Evolutionary conservation across 2,888 invertebrate genomes (phyloP).

Genomic region (Nemapogon koenigi): DNA sequence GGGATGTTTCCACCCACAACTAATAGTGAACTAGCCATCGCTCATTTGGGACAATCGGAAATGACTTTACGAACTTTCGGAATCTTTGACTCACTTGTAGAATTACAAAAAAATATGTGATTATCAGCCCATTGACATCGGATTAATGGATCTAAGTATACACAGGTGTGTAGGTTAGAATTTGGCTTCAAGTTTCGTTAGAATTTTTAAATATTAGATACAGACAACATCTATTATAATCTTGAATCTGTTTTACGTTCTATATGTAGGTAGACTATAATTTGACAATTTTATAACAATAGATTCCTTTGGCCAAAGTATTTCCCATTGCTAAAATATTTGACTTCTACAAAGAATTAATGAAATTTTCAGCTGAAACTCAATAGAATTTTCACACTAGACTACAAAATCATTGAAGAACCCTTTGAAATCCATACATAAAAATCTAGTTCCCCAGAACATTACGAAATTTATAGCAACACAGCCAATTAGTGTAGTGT

Average conservation of each 20-base stretch:
- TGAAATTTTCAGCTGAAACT: too few species aligned
- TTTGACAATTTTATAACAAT: too few species aligned
- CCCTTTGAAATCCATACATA: conserved; percentile 11
- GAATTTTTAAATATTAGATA: conserved; percentile 8
- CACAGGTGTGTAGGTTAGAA: conserved; percentile 38
- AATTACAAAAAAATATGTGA: conserved; percentile 23
- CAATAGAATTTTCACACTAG: too few species aligned
- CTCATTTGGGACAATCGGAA: conserved; percentile 54
- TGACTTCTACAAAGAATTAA: too few species aligned
- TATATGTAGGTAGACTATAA: too few species aligned
- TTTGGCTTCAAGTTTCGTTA: too few species aligned
- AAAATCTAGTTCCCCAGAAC: background rate
- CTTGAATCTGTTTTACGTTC: too few species aligned
- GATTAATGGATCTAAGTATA: conserved; percentile 27
- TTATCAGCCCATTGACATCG: conserved; percentile 25
- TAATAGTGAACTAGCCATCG: conserved; percentile 44
- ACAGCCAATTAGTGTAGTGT: conserved; percentile 30
- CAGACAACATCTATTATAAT: too few species aligned
- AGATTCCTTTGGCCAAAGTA: too few species aligned
- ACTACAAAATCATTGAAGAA: too few species aligned
- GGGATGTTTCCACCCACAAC: conserved; percentile 66
- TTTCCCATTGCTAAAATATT: too few species aligned
- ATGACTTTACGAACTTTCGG: conserved; percentile 44
- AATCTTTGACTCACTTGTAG: conserved; percentile 48
- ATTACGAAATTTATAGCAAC: conserved; percentile 26